phyloP scores from a whole-genome alignment of 2,888 invertebrate genomes.

The Chaitophorus viminalis region DNA sequence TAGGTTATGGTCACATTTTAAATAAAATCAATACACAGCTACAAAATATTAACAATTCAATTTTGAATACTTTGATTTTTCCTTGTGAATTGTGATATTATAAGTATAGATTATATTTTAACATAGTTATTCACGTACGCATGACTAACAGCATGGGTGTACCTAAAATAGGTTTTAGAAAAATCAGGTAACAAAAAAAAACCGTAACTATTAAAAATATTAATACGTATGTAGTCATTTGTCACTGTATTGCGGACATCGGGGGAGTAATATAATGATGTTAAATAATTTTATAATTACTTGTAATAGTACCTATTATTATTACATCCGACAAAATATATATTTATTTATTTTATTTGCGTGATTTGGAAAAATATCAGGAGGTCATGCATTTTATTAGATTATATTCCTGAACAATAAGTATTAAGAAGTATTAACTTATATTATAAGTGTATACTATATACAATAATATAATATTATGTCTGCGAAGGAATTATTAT shows the following conservation, averaged over 20 bases:
- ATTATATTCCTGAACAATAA: not conserved
- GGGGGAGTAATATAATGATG: too few species aligned
- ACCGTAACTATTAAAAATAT: too few species aligned
- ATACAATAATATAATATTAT: not conserved
- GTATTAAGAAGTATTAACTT: not conserved
- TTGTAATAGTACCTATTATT: too few species aligned
- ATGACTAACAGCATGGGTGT: not conserved
- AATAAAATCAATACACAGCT: conserved; percentile 3
- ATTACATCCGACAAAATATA: too few species aligned
- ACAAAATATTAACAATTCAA: conserved; percentile 12
- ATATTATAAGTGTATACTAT: not conserved
- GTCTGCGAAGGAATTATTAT: not conserved
- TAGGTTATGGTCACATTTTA: not conserved
- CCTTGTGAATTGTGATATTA: too few species aligned
- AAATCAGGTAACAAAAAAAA: not conserved
- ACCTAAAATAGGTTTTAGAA: not conserved
- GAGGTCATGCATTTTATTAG: not conserved
- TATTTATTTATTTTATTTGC: not conserved
- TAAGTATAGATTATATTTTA: not conserved
- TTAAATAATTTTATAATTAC: too few species aligned
- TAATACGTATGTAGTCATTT: too few species aligned
- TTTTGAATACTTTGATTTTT: not conserved
- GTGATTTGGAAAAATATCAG: not conserved
- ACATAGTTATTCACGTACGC: not conserved
- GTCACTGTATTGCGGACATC: too few species aligned